A percentile compares a stretch with the other conserved stretches of the same genome.
These are phyloP conservation scores for Aeoliscus strigatus DNA, from an alignment of 2,797 vertebrate species.

Conservation along the genomic window DNA sequence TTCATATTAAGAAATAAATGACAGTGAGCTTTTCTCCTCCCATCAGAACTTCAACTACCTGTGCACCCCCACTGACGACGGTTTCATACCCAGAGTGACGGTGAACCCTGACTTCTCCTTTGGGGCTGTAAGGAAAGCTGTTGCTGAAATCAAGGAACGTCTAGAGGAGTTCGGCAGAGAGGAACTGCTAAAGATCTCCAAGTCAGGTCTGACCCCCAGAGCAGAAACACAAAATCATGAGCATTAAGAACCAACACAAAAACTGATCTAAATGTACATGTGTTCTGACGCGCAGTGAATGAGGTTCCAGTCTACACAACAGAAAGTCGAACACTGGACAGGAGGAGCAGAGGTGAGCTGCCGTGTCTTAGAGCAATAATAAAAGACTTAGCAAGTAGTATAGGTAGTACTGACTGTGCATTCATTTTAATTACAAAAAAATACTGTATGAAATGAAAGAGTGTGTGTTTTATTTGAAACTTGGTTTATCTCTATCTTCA, in stretches of 20 bases:
- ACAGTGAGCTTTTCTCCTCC: conserved; percentile 13
- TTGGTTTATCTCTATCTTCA: conserved; percentile 44
- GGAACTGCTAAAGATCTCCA: conserved; percentile 76
- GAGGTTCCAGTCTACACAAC: conserved; percentile 79
- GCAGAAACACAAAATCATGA: neutral
- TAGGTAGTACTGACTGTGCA: too few relatives aligned
- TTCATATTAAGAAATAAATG: too few relatives aligned
- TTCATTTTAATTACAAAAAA: too few relatives aligned
- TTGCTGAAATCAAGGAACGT: conserved; percentile 77
- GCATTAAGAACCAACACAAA: neutral
- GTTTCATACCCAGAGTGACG: conserved; percentile 74
- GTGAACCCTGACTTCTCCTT: conserved; percentile 81
- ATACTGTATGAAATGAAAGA: too few relatives aligned
- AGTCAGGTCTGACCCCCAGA: conserved; percentile 67
- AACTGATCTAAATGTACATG: neutral
- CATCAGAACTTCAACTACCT: conserved; percentile 81
- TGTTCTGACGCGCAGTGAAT: conserved; percentile 64
- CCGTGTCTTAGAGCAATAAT: too few relatives aligned
- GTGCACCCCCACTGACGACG: conserved; percentile 79
- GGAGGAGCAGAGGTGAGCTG: conserved; percentile 70
- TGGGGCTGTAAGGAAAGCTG: conserved; percentile 73
- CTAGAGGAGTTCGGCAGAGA: conserved; percentile 77
- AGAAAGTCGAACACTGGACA: conserved; percentile 72
- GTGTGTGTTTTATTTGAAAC: too few relatives aligned
- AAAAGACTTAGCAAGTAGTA: too few relatives aligned